phyloP scores from a whole-genome alignment of 2,888 invertebrate species.

The Eretmocerus hayati region DNA sequence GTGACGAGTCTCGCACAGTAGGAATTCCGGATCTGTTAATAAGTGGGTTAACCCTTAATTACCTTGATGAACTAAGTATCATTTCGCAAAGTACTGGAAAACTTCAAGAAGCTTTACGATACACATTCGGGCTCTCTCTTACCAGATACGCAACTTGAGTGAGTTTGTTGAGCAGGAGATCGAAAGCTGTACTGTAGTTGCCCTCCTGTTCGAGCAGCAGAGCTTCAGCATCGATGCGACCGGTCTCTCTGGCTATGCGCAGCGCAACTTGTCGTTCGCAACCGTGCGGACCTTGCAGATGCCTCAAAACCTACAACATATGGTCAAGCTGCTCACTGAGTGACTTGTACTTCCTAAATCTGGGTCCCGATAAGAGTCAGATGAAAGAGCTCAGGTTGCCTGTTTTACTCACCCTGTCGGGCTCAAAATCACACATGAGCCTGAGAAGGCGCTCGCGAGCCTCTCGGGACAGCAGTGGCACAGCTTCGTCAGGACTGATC shows the following conservation, averaged over 20 bases:
- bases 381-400: too few relatives aligned
- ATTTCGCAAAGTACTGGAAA: too few relatives aligned
- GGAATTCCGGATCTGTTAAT: too few relatives aligned
- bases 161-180: constrained; percentile 51
- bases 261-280: constrained; percentile 61
- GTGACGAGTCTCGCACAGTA: too few relatives aligned
- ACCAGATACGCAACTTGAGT: constrained; percentile 17
- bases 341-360: too few relatives aligned
- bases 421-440: constrained; percentile 42
- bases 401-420: constrained; percentile 34
- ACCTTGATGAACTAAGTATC: too few relatives aligned
- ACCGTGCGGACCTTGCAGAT: constrained; percentile 38
- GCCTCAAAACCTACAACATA: constrained; percentile 36
- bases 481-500: constrained; percentile 24
- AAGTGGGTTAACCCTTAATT: too few relatives aligned
- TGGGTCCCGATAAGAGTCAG: too few relatives aligned
- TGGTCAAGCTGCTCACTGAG: too few relatives aligned
- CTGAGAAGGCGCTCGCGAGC: constrained; percentile 40
- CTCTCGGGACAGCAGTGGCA: constrained; percentile 32
- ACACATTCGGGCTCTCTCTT: too few relatives aligned
- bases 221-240: constrained; percentile 61
- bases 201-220: constrained; percentile 69
- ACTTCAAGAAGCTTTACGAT: too few relatives aligned
- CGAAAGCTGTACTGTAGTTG: constrained; percentile 65
- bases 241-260: constrained; percentile 57